Evolutionary conservation across 2,888 invertebrate species (phyloP).

Genomic region (Volucella inflata): DNA sequence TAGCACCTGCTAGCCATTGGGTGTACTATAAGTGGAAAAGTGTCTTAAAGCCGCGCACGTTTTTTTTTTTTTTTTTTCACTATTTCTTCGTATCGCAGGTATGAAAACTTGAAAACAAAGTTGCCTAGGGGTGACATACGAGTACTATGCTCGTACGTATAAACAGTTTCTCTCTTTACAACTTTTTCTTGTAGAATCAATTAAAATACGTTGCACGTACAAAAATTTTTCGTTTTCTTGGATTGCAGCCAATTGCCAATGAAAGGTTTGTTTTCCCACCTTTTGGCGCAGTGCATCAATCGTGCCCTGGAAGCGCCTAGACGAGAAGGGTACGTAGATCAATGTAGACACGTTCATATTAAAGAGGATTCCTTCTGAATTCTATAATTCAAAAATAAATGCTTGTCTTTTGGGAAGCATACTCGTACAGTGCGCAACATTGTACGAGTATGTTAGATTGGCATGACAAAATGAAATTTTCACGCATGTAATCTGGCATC

Average conservation of each 20-base stretch:
- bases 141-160: too few species aligned
- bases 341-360: conserved; percentile 44
- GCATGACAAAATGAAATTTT: conserved; percentile 62
- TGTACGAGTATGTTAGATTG: conserved; percentile 52
- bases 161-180: background rate
- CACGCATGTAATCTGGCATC: conserved; percentile 55
- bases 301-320: conserved; percentile 4
- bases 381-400: conserved; percentile 34
- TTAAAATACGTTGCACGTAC: conserved; percentile 62
- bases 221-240: conserved; percentile 41
- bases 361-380: conserved; percentile 17
- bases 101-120: background rate
- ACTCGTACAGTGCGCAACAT: conserved; percentile 25
- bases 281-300: conserved; percentile 66
- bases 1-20: conserved; percentile 58
- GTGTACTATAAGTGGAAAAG: background rate
- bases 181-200: conserved; percentile 44
- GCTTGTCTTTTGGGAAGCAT: conserved; percentile 37
- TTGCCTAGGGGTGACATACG: background rate
- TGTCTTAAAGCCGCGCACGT: background rate
- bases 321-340: background rate
- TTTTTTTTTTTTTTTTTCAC: conserved; percentile 21
- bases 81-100: conserved; percentile 20
- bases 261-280: conserved; percentile 59
- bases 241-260: conserved; percentile 47